A percentile compares a stretch with the other conserved stretches of the same genome.
phyloP scores from a whole-genome alignment of 2,888 invertebrate species.

The Campaea margaritaria region DNA sequence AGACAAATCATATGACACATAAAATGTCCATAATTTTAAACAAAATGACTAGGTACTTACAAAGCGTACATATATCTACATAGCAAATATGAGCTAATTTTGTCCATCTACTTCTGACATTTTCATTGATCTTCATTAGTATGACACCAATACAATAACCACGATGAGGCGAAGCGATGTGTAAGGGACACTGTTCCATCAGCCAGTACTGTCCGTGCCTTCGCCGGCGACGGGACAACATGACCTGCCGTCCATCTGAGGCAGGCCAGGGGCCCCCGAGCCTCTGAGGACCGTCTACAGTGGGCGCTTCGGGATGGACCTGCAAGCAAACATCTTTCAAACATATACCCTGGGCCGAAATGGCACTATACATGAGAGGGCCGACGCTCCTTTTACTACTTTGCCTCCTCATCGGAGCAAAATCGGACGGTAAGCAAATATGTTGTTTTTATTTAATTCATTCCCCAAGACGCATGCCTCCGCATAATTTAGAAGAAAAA shows the following conservation, averaged over 20 bases:
- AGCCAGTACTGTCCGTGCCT: slow-evolving; percentile 58
- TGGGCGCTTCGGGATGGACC: slow-evolving; percentile 73
- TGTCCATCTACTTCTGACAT: slow-evolving; percentile 53
- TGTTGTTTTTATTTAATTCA: slow-evolving; percentile 53
- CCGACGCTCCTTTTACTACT: slow-evolving; percentile 67
- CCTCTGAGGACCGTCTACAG: slow-evolving; percentile 38
- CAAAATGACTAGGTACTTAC: no score
- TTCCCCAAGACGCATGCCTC: slow-evolving; percentile 53
- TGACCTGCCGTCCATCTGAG: slow-evolving; percentile 56
- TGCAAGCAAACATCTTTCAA: slow-evolving; percentile 64
- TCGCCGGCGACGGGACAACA: slow-evolving; percentile 55
- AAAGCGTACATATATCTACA: no score
- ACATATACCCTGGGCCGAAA: slow-evolving; percentile 72
- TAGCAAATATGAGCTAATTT: slow-evolving; percentile 9
- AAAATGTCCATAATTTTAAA: no score
- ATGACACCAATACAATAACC: slow-evolving; percentile 75
- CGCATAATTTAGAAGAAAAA: slow-evolving; percentile 37
- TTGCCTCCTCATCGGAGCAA: slow-evolving; percentile 62
- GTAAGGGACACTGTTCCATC: slow-evolving; percentile 42
- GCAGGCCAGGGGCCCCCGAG: slow-evolving; percentile 48
- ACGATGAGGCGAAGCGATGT: slow-evolving; percentile 60
- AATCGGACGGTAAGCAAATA: slow-evolving; percentile 73
- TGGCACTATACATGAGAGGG: slow-evolving; percentile 74
- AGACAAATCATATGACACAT: no score
- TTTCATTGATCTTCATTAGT: slow-evolving; percentile 73